Evolutionary conservation across 2,113 vertebrate genomes (phyloP), one percentile per base, ranked within the genome.

Genomic region (Polypterus bichir): DNA sequence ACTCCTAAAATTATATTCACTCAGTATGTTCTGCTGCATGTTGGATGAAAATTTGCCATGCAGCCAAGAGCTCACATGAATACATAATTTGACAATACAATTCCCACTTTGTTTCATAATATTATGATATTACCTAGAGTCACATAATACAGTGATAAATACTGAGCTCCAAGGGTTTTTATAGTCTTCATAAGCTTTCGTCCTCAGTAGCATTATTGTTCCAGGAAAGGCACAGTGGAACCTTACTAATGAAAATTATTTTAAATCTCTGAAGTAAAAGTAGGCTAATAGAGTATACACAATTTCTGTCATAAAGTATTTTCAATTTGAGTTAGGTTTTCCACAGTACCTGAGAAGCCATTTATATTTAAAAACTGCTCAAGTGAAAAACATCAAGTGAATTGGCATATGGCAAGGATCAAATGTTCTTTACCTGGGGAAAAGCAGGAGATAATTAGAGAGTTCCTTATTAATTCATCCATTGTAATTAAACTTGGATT

Each of bases 401-500:
- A 68, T 45, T 67, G 66, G 61, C 68, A 70, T 64, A 67, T 67
- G 58, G 68, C 48, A 54, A 64, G 48, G 64, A 70, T 72, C 57
- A 51, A 69, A 61, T 64, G 9, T 46, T 56, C 56, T 57, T 60
- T 62, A 64, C 65, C 68, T 62, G 63, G 62, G 54, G 55, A 66
- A 54, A 66, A 5, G 64, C 10, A 5, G 44, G 52, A 55, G 52
- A 60, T 59, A 55, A 54, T 48, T 49, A 52, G 56, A 64, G 60
- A 62, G 48, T 53, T 67, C 63, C 54, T 70, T 64, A 66, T 66
- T 65, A 63, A 72, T 64, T 73, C 65, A 70, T 3, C 59, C 58
- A 66, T 60, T 62, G 46, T 70, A 69, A 73, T 75, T 63, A 70
- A 60, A 49, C 48, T 62, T 49, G 53, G 61, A 69, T 66, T 65